Base-by-base conservation (phyloP, 2,113 vertebrate genomes). In the Nothocercus nigrocapillus region DNA sequence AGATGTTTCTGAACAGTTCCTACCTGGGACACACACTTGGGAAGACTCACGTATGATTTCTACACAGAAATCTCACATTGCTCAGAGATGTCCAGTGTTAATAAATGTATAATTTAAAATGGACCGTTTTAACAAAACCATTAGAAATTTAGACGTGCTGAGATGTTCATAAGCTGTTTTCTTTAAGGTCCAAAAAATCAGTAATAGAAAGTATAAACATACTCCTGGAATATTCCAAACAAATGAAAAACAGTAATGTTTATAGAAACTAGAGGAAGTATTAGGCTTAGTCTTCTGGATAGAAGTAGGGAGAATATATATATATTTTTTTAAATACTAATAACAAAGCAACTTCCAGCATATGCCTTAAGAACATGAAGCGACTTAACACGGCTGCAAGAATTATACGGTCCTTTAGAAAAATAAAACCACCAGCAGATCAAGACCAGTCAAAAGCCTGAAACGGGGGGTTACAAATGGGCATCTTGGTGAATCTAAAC, bases 1-100 rank as follows among this genome's bases (percentile, higher is more conserved):
- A 77, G 0, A 1, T 1, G 14, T 44, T 14, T 15, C 13, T 44
- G n/a, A 87, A 21, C 2, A 4, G 24, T n/a, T 91, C 81, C 34
- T 61, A 20, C 53, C 64, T 68, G 19, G 25, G 17, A 78, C 36
- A 63, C 16, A 44, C 4, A 4, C 28, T 17, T 56, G 27, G 53
- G 53, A 28, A 54, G 25, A 24, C 25, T 82, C n/a, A 28, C 18
- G 5, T 4, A 42, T 27, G 84, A 45, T 66, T 90, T 40, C 36
- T 63, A 70, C 42, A 69, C 21, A 21, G 9, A 86, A 72, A 30
- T 36, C 49, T 84, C 44, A 53, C 10, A 36, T 3, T 81, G 24
- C 67, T 51, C 32, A 27, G 42, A 53, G n/a, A 70, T 11, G 5
- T 27, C 4, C 25, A 69, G 13, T 83, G 88, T 88, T 45, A 75